Conservation (phyloP, 2,797 vertebrate genomes). For the Graptemys geographica region DNA sequence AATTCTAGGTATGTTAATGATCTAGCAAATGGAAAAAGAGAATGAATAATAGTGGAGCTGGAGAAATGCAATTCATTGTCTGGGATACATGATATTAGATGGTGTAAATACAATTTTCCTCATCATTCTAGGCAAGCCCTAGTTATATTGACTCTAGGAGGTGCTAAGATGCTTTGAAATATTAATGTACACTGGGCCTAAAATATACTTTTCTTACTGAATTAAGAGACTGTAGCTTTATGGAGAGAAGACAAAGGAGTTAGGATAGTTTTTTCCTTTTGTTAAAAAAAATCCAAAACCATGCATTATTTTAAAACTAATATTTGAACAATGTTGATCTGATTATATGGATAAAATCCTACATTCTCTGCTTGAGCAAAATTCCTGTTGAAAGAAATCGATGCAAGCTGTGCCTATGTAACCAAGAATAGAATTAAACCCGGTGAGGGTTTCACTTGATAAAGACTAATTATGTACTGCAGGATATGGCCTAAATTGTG, state of each 20-base stretch:
- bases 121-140: conserved; percentile 18
- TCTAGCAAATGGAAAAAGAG: neutral
- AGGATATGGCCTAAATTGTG: conserved; percentile 67
- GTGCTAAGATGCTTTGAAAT: neutral
- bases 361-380: neutral
- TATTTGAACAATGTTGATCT: neutral
- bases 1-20: neutral
- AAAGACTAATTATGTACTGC: conserved; percentile 51
- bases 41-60: neutral
- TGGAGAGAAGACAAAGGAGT: neutral
- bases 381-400: conserved; percentile 39
- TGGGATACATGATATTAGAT: neutral
- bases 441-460: conserved; percentile 1
- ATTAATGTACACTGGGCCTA: neutral
- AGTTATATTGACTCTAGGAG: neutral
- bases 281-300: rapidly evolving
- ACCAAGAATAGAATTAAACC: conserved; percentile 4
- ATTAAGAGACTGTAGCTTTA: neutral
- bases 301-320: neutral
- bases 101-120: conserved; percentile 39
- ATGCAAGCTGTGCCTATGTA: neutral
- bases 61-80: neutral
- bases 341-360: conserved; percentile 16
- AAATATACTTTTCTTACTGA: conserved; percentile 9
- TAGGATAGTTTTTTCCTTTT: neutral